phyloP scores from a whole-genome alignment of 2,888 invertebrate species.

The Mesorhabditis belari region DNA sequence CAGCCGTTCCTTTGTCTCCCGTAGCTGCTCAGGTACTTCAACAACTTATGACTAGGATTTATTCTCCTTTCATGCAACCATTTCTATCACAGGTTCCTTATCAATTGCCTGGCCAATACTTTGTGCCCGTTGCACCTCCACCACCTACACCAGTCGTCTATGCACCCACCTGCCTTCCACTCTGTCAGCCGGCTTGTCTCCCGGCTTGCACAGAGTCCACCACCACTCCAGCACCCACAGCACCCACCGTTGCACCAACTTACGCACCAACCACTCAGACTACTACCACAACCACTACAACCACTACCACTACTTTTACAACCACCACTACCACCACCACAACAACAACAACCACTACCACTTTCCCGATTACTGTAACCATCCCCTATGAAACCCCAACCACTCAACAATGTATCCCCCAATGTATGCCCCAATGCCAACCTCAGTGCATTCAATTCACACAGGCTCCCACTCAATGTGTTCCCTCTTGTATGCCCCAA shows the following conservation, averaged over 20 bases:
- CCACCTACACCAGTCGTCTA: not conserved
- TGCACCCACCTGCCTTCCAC: not conserved
- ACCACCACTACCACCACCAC: not conserved
- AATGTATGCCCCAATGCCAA: constrained; percentile 1
- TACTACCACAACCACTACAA: not conserved
- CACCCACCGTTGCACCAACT: not conserved
- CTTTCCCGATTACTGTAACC: not conserved
- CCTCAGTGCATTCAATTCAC: not conserved
- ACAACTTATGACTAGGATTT: not conserved
- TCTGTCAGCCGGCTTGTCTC: not conserved
- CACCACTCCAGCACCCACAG: not conserved
- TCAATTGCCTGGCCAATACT: not conserved
- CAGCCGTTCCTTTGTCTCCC: not conserved
- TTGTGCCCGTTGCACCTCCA: not conserved
- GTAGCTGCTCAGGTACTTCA: not conserved
- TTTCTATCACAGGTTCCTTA: not conserved
- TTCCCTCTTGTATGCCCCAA: not conserved
- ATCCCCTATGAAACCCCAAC: not conserved
- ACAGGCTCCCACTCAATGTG: not conserved
- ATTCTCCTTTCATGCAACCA: too few species aligned
- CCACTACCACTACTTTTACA: not conserved
- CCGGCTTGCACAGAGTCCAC: not conserved
- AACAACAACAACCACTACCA: not conserved
- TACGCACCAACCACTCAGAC: not conserved
- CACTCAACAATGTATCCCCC: not conserved